Evolutionary conservation across 2,888 invertebrate genomes (phyloP).

Genomic region (Girardia tigrina): DNA sequence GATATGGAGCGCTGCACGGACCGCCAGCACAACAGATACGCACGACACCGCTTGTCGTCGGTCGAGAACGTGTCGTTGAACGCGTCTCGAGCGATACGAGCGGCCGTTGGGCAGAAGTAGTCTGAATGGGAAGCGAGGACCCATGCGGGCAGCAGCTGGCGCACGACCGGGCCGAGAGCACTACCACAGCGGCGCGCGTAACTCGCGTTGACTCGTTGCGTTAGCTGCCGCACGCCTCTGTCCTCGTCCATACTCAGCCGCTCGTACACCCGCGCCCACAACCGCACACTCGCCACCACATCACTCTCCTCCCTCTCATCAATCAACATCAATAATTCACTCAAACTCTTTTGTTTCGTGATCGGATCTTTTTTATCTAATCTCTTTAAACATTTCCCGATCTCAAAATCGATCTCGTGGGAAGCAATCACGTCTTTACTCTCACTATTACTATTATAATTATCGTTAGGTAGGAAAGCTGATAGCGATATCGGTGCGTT

Average conservation of each 20-base stretch:
- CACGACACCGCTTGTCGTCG: constrained; percentile 62
- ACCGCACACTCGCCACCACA: constrained; percentile 61
- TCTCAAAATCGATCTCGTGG: constrained; percentile 27
- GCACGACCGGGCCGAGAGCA: not conserved
- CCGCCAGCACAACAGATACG: constrained; percentile 42
- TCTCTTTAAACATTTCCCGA: constrained; percentile 29
- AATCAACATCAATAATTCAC: constrained; percentile 63
- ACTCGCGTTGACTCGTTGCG: constrained; percentile 24
- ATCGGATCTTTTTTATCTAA: constrained; percentile 33
- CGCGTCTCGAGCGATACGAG: constrained; percentile 59
- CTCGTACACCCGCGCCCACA: constrained; percentile 70
- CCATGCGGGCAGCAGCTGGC: constrained; percentile 56
- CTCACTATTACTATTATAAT: too few species aligned
- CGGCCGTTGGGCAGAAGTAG: constrained; percentile 69
- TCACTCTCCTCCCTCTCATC: constrained; percentile 58
- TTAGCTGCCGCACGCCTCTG: constrained; percentile 28
- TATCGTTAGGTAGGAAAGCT: too few species aligned
- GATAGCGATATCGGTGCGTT: too few species aligned
- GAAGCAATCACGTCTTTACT: too few species aligned
- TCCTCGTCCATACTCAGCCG: constrained; percentile 56
- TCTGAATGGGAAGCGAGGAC: constrained; percentile 71
- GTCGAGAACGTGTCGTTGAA: constrained; percentile 64
- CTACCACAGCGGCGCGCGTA: not conserved
- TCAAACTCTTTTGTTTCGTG: constrained; percentile 32
- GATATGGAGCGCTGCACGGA: not conserved